phyloP scores from a whole-genome alignment of 2,113 vertebrate genomes.

The Loxodonta africana region DNA sequence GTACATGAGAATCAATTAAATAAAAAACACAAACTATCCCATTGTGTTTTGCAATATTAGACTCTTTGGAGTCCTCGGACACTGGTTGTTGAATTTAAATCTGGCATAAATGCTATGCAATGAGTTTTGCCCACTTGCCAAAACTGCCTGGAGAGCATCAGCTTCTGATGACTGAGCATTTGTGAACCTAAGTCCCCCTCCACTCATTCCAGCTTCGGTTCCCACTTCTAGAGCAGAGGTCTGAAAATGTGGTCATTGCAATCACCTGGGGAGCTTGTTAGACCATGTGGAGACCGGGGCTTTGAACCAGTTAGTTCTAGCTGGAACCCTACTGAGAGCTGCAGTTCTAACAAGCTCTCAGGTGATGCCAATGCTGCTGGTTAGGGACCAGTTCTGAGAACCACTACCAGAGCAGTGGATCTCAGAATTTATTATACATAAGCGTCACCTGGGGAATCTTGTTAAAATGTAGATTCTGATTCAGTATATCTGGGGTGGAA shows the following conservation, averaged over 20 bases:
- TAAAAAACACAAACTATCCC: background rate
- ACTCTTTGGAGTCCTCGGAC: constrained; percentile 11
- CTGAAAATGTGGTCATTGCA: fast-evolving
- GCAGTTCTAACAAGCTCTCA: no score
- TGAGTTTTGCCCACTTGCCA: constrained; percentile 18
- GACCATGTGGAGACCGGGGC: background rate
- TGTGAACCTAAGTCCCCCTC: constrained; percentile 43
- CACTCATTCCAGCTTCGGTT: background rate
- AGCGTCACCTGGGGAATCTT: no score
- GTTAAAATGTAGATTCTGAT: no score
- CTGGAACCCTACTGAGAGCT: no score
- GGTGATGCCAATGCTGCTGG: no score
- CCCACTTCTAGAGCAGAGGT: constrained; percentile 16
- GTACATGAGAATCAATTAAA: constrained; percentile 10
- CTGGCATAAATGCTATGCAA: background rate
- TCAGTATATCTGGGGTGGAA: no score
- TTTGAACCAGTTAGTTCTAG: no score
- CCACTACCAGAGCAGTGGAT: no score
- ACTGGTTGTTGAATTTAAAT: background rate
- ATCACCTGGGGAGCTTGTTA: background rate
- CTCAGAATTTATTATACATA: no score
- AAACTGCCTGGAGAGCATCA: background rate
- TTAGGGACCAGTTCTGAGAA: no score
- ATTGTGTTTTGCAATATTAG: background rate
- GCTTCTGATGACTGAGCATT: constrained; percentile 44